Conservation (phyloP, 2,888 invertebrate genomes). For the Leucozona laternaria region DNA sequence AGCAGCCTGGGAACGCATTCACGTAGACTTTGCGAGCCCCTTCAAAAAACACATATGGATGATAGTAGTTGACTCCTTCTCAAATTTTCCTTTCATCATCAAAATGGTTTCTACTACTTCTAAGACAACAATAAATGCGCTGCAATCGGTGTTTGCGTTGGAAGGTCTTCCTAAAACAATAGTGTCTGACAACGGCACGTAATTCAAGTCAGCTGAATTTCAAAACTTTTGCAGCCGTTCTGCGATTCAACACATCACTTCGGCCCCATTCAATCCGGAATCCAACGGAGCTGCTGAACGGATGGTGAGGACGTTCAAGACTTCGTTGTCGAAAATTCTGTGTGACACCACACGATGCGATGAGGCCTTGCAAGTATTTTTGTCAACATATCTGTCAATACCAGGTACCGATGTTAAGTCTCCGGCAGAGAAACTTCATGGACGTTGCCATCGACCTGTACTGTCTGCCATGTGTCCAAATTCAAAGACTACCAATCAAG, state of each 20-base stretch:
- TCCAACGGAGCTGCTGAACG: constrained; percentile 76
- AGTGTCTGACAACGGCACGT: constrained; percentile 77
- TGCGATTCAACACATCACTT: constrained; percentile 76
- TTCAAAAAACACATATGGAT: constrained; percentile 78
- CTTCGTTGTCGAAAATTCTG: constrained; percentile 9
- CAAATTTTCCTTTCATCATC: constrained; percentile 82
- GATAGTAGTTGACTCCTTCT: constrained; percentile 81
- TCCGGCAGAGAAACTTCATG: background rate
- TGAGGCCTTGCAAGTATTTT: background rate
- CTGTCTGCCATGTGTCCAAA: constrained; percentile 17
- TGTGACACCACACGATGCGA: constrained; percentile 9
- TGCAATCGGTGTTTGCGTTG: constrained; percentile 75
- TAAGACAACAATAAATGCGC: background rate
- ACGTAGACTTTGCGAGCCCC: constrained; percentile 83
- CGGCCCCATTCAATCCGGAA: constrained; percentile 73
- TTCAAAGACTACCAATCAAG: background rate
- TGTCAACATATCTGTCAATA: background rate
- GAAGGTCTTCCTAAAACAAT: constrained; percentile 49
- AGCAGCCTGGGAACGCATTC: constrained; percentile 80
- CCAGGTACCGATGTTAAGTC: background rate
- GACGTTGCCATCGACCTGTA: constrained; percentile 5
- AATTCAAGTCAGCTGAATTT: constrained; percentile 74
- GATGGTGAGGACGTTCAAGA: constrained; percentile 19
- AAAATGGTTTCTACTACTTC: constrained; percentile 58
- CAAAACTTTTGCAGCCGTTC: constrained; percentile 70